Base-by-base conservation (phyloP, 2,113 vertebrate genomes). In the Antennarius striatus region DNA sequence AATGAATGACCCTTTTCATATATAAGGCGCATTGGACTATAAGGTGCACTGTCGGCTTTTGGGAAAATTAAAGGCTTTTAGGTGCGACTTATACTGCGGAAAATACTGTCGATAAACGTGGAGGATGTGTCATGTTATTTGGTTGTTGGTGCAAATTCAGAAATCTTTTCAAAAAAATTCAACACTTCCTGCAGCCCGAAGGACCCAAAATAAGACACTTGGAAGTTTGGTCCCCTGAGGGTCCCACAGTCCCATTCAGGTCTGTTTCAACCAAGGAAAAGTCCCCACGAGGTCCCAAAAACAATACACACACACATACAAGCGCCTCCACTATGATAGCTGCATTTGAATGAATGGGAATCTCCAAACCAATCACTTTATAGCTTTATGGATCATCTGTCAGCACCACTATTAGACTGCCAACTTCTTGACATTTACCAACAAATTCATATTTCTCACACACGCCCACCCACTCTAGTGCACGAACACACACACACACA, bases 341-440 rank as follows among this genome's bases (percentile, higher is more conserved):
- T 85, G 63, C 75, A 84, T 88, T 83, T 79, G 73, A 87, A 87
- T 82, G 82, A 86, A 87, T 80, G 80, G 86, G 76, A 88, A 70
- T 79, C 76, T 78, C 80, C 57, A 68, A 76, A 81, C 82, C 82
- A 88, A 88, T 90, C 89, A 86, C 81, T 81, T 87, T 60, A 76
- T 61, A 67, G 83, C 75, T 87, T 86, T 86, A 87, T 79, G 88
- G 86, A 87, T 88, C 85, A 88, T 88, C 85, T 87, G 88, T 91
- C 88, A 91, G 77, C 61, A 48, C 56, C 53, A 62, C 82, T 70
- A 86, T 89, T 89, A 91, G 80, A 79, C 83, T 85, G 88, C 82
- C 88, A 90, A 89, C 88, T 83, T 91, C 86, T 86, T 91, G 89
- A 88, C 88, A 91, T 91, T 90, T 91, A 87, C 83, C 79, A 87